Base-by-base conservation (phyloP, 2,888 invertebrate genomes). In the Iphiclides podalirius region DNA sequence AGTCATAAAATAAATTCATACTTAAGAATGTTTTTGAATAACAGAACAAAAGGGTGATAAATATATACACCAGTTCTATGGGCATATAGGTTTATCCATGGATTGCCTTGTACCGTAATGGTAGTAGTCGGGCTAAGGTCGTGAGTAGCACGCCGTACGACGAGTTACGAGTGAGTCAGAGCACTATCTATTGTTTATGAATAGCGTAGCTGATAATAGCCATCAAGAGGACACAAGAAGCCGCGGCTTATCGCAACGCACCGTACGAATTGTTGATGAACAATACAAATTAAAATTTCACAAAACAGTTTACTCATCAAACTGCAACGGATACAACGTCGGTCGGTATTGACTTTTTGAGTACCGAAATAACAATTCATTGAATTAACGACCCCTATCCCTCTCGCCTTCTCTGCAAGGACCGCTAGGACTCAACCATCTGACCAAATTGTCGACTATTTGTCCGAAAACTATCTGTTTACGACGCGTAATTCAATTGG, bases 301-400 rank as follows among this genome's bases (percentile, higher is more conserved):
- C n/a, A n/a, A n/a, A n/a, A n/a, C n/a, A n/a, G n/a, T n/a, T n/a
- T n/a, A n/a, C n/a, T n/a, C n/a, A n/a, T n/a, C n/a, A n/a, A n/a
- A n/a, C n/a, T n/a, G n/a, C n/a, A n/a, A n/a, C n/a, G n/a, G n/a
- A n/a, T n/a, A n/a, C n/a, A n/a, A n/a, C n/a, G n/a, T n/a, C n/a
- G n/a, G n/a, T n/a, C n/a, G n/a, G n/a, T n/a, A n/a, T 23, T 13
- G 6, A 20, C 20, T 4, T 20, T 20, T 20, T 20, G 20, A 20
- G 3, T 20, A 4, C 4, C 6, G 20, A 20, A 3, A 20, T 20
- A 6, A 20, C 3, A 20, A 20, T 71, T 66, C 77, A 79, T 83
- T 82, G 67, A 83, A 83, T 82, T 75, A 79, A 68, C 57, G 58
- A 65, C 80, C 82, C 82, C 79, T 82, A 82, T 83, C 78, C 75